phyloP scores from a whole-genome alignment of 2,888 invertebrate genomes.

The Tetragonula carbonaria region DNA sequence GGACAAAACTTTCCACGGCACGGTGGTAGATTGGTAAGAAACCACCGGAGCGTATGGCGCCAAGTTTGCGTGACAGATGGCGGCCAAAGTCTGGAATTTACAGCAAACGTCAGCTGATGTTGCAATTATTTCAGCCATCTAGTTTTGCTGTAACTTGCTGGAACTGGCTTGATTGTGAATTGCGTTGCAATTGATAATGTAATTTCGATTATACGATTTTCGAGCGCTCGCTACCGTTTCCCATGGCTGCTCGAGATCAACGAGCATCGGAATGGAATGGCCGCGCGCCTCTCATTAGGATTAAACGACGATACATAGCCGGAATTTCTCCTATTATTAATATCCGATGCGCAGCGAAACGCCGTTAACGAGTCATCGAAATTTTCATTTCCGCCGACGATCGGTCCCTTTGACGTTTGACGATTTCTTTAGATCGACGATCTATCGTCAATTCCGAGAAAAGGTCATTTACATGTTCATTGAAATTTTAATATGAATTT shows the following conservation, averaged over 20 bases:
- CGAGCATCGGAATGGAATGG: not conserved
- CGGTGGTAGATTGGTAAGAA: constrained; percentile 68
- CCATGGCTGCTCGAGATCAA: not conserved
- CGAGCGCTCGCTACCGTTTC: not conserved
- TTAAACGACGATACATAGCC: not conserved
- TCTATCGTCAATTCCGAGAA: no score
- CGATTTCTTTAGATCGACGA: no score
- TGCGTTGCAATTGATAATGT: constrained; percentile 51
- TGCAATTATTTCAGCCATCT: constrained; percentile 72
- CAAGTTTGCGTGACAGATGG: constrained; percentile 74
- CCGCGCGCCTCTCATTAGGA: not conserved
- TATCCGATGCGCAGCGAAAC: no score
- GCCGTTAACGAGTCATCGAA: no score
- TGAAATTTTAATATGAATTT: no score
- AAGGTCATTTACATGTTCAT: no score
- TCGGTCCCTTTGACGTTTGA: not conserved
- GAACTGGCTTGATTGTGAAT: constrained; percentile 53
- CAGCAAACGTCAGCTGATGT: constrained; percentile 74
- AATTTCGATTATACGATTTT: constrained; percentile 44
- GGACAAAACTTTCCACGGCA: constrained; percentile 64
- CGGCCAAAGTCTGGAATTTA: constrained; percentile 72
- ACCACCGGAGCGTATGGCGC: constrained; percentile 74
- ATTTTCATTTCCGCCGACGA: not conserved
- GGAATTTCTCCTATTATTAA: not conserved
- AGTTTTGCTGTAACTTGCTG: constrained; percentile 62